These are phyloP conservation scores for Pachycephala philippinensis DNA, from an alignment of 2,113 vertebrate genomes.

Conservation along the genomic window DNA sequence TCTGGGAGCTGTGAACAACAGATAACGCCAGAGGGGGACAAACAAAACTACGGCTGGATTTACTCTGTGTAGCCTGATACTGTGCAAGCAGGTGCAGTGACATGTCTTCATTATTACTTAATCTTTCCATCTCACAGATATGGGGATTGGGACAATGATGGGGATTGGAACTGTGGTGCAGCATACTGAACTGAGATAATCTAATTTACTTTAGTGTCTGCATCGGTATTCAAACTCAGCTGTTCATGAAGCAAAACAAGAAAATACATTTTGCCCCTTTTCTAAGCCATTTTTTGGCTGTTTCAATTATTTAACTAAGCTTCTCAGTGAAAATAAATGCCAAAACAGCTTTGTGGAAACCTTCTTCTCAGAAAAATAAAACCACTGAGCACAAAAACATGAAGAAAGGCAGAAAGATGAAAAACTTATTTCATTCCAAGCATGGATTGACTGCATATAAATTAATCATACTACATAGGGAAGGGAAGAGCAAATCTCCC, in stretches of 20 bases:
- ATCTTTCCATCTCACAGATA: slow-evolving; percentile 34
- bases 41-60: not conserved
- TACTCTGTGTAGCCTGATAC: not conserved
- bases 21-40: not conserved
- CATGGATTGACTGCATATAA: not conserved
- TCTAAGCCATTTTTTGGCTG: not conserved
- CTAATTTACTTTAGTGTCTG: slow-evolving; percentile 37
- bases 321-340: not conserved
- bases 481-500: slow-evolving; percentile 12
- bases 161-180: slow-evolving; percentile 11
- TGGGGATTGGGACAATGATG: slow-evolving; percentile 22
- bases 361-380: not conserved
- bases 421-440: slow-evolving; percentile 29
- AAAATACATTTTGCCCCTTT: slow-evolving; percentile 14
- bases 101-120: slow-evolving; percentile 60
- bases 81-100: slow-evolving; percentile 48
- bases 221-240: slow-evolving; percentile 53
- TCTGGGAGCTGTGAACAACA: not conserved
- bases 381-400: not conserved
- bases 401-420: slow-evolving; percentile 1
- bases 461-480: slow-evolving; percentile 22
- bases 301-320: slow-evolving; percentile 32
- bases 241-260: slow-evolving; percentile 22
- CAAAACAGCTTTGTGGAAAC: not conserved
- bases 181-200: slow-evolving; percentile 46